These are phyloP conservation scores for Hoplostethus mediterraneus DNA, from an alignment of 2,797 vertebrate species.

Conservation along the genomic window DNA sequence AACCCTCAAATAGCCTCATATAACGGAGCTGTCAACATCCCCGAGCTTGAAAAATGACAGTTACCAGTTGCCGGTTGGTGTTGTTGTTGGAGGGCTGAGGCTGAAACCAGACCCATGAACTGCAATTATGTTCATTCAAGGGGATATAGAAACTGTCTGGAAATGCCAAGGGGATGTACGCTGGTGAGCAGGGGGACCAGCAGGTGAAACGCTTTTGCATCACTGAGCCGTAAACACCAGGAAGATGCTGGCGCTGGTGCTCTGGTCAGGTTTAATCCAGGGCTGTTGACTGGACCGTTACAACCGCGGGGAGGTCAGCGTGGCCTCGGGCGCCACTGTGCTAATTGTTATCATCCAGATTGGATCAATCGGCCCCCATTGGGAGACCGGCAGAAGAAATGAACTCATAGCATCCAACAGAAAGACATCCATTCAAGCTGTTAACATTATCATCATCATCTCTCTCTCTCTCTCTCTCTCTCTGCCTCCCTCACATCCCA, in stretches of 20 bases:
- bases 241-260: no score
- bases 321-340: no score
- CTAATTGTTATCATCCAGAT: no score
- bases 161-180: not conserved
- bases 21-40: constrained; percentile 65
- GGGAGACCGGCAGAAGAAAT: no score
- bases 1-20: constrained; percentile 67
- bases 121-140: constrained; percentile 33
- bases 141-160: constrained; percentile 15
- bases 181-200: no score
- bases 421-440: not conserved
- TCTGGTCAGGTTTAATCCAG: no score
- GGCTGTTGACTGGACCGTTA: no score
- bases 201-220: not conserved
- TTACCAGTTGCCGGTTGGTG: no score
- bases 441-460: not conserved
- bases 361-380: no score
- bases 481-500: not conserved
- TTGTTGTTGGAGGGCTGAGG: constrained; percentile 43
- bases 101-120: constrained; percentile 26
- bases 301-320: no score
- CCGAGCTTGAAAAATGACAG: constrained; percentile 57
- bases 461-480: constrained; percentile 4
- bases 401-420: no score
- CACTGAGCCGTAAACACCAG: not conserved